These are phyloP conservation scores for Lophura nycthemera DNA, from an alignment of 2,113 vertebrate genomes.

Conservation along the genomic window DNA sequence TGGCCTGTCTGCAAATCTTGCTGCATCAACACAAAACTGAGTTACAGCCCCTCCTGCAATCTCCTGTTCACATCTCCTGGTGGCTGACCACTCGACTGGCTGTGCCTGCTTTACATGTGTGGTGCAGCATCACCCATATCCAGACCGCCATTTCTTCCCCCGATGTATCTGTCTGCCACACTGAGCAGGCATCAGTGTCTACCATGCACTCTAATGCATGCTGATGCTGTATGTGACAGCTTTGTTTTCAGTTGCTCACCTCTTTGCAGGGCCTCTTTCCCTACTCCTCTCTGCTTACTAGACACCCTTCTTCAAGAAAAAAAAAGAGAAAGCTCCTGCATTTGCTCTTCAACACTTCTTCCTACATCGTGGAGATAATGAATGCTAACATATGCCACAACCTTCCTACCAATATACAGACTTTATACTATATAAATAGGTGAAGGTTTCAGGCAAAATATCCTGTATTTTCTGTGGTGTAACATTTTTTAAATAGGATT, in stretches of 20 bases:
- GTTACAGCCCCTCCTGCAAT: neutral
- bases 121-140: neutral
- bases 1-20: neutral
- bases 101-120: neutral
- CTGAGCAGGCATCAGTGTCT: neutral
- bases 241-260: neutral
- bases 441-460: slow-evolving; percentile 62
- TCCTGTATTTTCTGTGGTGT: slow-evolving; percentile 23
- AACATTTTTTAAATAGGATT: slow-evolving; percentile 62
- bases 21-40: neutral
- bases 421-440: slow-evolving; percentile 57
- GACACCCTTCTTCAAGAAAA: neutral
- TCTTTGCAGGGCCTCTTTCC: neutral
- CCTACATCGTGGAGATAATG: neutral
- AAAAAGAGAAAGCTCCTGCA: neutral
- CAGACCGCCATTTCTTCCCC: neutral
- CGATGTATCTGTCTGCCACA: neutral
- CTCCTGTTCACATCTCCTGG: neutral
- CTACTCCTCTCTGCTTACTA: neutral
- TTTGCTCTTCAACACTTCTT: neutral
- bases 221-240: too few species aligned
- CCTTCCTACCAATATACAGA: slow-evolving; percentile 21
- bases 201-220: neutral
- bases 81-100: neutral
- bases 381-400: slow-evolving; percentile 7